Evolutionary conservation across 2,797 vertebrate genomes (phyloP).

Genomic region (Neosalanx taihuensis): DNA sequence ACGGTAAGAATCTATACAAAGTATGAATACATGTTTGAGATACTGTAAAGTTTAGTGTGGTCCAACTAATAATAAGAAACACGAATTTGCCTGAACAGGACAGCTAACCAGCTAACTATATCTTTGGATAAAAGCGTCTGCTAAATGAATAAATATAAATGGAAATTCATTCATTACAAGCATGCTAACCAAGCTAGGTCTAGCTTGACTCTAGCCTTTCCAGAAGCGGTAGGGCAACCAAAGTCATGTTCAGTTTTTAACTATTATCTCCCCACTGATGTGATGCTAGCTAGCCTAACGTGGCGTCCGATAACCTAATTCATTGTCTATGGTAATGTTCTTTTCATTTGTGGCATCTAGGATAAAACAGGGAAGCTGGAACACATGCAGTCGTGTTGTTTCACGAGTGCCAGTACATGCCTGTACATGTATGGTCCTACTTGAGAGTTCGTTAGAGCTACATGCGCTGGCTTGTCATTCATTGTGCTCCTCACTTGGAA

Average conservation of each 20-base stretch:
- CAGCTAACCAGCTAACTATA: not conserved
- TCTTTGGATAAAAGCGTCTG: not conserved
- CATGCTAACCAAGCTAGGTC: not conserved
- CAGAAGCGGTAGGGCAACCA: too few species aligned
- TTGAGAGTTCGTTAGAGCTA: too few species aligned
- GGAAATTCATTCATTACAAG: not conserved
- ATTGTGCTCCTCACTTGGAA: not conserved
- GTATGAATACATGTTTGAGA: not conserved
- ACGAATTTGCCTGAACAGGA: not conserved
- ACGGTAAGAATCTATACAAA: constrained; percentile 63
- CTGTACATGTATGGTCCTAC: too few species aligned
- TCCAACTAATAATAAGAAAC: not conserved
- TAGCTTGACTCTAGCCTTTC: not conserved
- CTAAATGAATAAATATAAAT: too few species aligned
- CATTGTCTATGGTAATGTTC: too few species aligned
- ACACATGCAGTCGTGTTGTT: too few species aligned
- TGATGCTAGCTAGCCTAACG: too few species aligned
- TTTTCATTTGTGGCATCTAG: too few species aligned
- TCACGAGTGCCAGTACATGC: too few species aligned
- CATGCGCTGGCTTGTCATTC: not conserved
- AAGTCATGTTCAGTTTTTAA: not conserved
- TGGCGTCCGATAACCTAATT: too few species aligned
- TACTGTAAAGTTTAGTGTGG: not conserved
- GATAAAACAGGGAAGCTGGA: too few species aligned
- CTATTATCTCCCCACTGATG: not conserved